Base-by-base conservation (phyloP, 2,797 vertebrate species). In the Phataginus tricuspis region DNA sequence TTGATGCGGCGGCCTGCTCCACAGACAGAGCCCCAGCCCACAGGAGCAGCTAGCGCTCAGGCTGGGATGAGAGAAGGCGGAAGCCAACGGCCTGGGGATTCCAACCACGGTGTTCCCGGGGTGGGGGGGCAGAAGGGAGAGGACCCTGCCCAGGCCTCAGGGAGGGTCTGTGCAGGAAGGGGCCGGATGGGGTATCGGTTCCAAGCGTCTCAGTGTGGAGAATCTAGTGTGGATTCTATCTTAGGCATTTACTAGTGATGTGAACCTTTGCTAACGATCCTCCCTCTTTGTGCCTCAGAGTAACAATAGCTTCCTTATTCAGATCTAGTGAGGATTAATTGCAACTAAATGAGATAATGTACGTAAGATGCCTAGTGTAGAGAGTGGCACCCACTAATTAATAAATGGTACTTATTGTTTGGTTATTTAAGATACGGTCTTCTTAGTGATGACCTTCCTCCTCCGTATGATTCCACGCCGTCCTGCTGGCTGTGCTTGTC, bases 111-210 rank as follows among this genome's bases (percentile, higher is more conserved):
- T 4, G 15, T 23, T 25, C 34, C 55, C 19, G 5, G 16, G 21
- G n/a, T n/a, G n/a, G 0, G 5, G 8, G 0, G 25, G 57, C 4
- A 83, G 45, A 57, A 39, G 10, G 12, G 11, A 37, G 4, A 2
- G 55, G 42, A 4, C 29, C 18, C n/a, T 66, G 29, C 49, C 34
- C 27, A 5, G 0, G 3, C 51, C 55, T 66, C 37, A 12, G 61
- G 59, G 19, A 37, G 14, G 31, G 8, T 45, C 45, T 15, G 9
- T 13, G 1, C 23, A 31, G 80, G 59, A 74, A 29, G 19, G 66
- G 51, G 27, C 74, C 79, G 3, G 4, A 0, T 1, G 12, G 11
- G 42, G 37, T 3, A 11, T 37, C 5, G 18, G 27, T 51, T 68
- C 45, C 4, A 42, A 68, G 31, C 34, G 18, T 72, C 84, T 77